Percentiles rank a stretch among this genome's conserved stretches.
Evolutionary conservation across 2,797 vertebrate species (phyloP).

Genomic region (Platalea minor): DNA sequence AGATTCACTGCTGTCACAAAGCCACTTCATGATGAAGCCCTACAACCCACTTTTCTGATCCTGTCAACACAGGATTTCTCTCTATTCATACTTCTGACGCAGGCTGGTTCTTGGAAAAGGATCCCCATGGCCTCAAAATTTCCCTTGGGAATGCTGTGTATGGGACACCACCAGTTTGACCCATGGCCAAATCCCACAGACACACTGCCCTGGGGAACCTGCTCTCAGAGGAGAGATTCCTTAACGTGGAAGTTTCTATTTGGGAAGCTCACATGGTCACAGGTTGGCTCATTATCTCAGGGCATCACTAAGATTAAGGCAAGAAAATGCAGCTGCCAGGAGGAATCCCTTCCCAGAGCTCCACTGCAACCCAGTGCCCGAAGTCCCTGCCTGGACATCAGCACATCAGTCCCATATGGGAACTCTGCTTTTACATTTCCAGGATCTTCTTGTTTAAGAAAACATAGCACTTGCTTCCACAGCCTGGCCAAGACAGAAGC

Average conservation of each 20-base stretch:
- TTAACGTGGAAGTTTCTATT: background rate
- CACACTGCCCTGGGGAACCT: background rate
- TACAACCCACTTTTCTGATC: background rate
- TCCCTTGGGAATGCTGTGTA: background rate
- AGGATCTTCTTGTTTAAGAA: background rate
- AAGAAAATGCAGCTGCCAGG: background rate
- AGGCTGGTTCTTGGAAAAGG: background rate
- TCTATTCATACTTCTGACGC: background rate
- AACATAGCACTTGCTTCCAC: background rate
- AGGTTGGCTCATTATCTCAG: background rate
- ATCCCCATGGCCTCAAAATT: background rate
- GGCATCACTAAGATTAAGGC: background rate
- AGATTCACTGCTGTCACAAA: background rate
- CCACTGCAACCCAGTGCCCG: background rate
- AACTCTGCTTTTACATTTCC: background rate
- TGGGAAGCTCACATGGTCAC: accelerated
- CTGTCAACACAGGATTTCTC: background rate
- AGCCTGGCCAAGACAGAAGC: background rate
- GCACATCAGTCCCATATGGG: background rate
- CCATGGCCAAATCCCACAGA: background rate
- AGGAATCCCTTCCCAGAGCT: background rate
- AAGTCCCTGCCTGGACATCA: background rate
- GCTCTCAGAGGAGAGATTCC: background rate
- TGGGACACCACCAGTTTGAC: background rate
- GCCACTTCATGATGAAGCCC: background rate